A percentile compares a stretch with the other conserved stretches of the same genome.
Conservation (phyloP, 2,797 vertebrate genomes). For the Galaxias olidus region DNA sequence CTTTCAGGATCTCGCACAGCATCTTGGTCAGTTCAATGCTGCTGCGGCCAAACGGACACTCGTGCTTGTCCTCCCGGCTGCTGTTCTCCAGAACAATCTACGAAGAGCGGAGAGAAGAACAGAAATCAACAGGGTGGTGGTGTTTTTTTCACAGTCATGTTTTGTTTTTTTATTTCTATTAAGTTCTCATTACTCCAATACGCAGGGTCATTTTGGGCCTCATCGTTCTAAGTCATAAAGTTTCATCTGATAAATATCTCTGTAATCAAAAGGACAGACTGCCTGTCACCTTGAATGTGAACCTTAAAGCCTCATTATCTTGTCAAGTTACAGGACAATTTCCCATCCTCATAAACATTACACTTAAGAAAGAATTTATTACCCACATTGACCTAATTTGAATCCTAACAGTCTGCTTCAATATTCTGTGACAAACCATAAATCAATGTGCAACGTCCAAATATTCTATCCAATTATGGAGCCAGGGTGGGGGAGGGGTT, state of each 20-base stretch:
- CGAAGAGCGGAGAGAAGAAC: constrained; percentile 23
- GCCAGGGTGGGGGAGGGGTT: too few relatives aligned
- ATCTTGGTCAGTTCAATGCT: constrained; percentile 98
- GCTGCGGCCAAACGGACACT: constrained; percentile 97
- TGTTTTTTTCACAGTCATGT: too few relatives aligned
- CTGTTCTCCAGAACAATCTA: constrained; percentile 99
- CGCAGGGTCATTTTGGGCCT: too few relatives aligned
- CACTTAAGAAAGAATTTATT: constrained; percentile 10
- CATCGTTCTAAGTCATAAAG: too few relatives aligned
- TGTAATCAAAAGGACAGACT: neutral
- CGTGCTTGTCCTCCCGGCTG: constrained; percentile 97
- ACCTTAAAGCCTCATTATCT: neutral
- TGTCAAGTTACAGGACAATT: neutral
- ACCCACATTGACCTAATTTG: constrained; percentile 22
- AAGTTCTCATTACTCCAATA: too few relatives aligned
- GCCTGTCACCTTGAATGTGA: neutral
- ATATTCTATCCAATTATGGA: constrained; percentile 33
- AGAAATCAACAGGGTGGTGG: neutral
- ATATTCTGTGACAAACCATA: constrained; percentile 15
- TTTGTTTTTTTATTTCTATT: too few relatives aligned
- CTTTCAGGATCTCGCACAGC: constrained; percentile 97
- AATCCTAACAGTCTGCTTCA: constrained; percentile 6
- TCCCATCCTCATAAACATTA: constrained; percentile 11
- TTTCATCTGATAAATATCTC: neutral
- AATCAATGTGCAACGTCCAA: constrained; percentile 30